Base-by-base conservation (phyloP, 1,140 invertebrate genomes). In the Xylocopa sonorina region DNA sequence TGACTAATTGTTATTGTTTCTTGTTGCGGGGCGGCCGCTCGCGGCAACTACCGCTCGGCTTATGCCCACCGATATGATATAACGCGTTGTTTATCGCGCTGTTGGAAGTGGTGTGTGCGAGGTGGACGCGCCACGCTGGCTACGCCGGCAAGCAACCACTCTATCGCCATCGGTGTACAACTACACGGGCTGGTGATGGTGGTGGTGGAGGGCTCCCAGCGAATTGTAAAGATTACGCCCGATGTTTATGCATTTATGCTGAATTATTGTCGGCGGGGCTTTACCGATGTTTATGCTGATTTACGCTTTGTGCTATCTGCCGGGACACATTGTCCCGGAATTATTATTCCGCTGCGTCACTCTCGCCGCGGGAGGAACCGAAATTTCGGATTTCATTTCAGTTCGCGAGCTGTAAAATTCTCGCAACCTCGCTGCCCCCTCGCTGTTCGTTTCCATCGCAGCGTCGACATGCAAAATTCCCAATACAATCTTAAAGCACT, bases 231-330 rank as follows among this genome's bases (percentile, higher is more conserved):
- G 90, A 91, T 91, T 91, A 91, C 89, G 88, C 87, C 80, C 87
- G 83, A 87, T 91, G 90, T 92, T 91, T 91, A 91, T 91, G 90
- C 90, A 91, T 91, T 91, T 90, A 92, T 91, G 90, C 89, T 92
- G 91, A 92, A 91, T 92, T 92, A 92, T 92, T 91, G 89, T 91
- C 83, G 88, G 83, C 78, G 81, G 81, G 88, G 89, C 91, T 92
- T 92, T 92, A 91, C 89, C 89, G 88, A 92, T 92, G 91, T 92
- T 92, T 92, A 92, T 92, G 90, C 91, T 92, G 92, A 92, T 92
- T 92, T 92, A 92, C 91, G 91, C 90, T 90, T 92, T 92, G 90
- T 92, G 90, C 89, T 92, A 92, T 92, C 92, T 92, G 87, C 90
- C 82, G 88, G 91, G 89, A 92, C 91, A 92, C 91, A 91, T 92